These are phyloP conservation scores for Oryzias curvinotus DNA, from an alignment of 2,113 vertebrate genomes.

Conservation along the genomic window DNA sequence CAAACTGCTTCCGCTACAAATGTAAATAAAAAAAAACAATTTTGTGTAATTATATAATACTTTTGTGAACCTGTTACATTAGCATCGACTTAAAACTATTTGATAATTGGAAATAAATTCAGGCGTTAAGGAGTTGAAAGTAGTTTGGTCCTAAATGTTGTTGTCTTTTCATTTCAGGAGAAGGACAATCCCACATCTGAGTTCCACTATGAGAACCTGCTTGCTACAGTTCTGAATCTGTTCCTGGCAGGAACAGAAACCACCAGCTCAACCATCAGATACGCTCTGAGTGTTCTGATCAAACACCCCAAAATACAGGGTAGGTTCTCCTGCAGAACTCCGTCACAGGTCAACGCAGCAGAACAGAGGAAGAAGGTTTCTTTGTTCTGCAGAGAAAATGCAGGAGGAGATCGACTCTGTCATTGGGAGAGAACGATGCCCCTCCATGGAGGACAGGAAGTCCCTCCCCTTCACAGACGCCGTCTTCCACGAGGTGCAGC, in stretches of 20 bases:
- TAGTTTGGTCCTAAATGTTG: too few species aligned
- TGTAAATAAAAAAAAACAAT: too few species aligned
- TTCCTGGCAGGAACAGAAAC: constrained; percentile 81
- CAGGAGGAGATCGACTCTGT: constrained; percentile 83
- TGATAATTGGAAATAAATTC: too few species aligned
- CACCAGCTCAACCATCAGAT: constrained; percentile 78
- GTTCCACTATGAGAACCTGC: constrained; percentile 75
- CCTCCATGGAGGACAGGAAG: constrained; percentile 78
- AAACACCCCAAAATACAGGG: constrained; percentile 76
- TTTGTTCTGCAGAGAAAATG: constrained; percentile 72
- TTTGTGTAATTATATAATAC: too few species aligned
- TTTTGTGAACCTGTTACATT: too few species aligned
- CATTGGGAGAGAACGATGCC: constrained; percentile 72
- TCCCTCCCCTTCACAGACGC: constrained; percentile 77
- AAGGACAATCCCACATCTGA: constrained; percentile 64
- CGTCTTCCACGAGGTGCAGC: constrained; percentile 76
- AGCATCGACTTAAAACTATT: too few species aligned
- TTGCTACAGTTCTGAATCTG: constrained; percentile 72
- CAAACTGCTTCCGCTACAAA: too few species aligned
- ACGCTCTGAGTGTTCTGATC: constrained; percentile 72
- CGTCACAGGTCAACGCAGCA: too few species aligned
- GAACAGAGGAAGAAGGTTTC: too few species aligned
- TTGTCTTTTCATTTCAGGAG: constrained; percentile 59
- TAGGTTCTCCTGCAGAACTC: constrained; percentile 25
- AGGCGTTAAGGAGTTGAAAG: too few species aligned